Percentiles rank a stretch among this genome's conserved stretches.
phyloP scores from a whole-genome alignment of 2,888 invertebrate genomes.

The Tillus elongatus region DNA sequence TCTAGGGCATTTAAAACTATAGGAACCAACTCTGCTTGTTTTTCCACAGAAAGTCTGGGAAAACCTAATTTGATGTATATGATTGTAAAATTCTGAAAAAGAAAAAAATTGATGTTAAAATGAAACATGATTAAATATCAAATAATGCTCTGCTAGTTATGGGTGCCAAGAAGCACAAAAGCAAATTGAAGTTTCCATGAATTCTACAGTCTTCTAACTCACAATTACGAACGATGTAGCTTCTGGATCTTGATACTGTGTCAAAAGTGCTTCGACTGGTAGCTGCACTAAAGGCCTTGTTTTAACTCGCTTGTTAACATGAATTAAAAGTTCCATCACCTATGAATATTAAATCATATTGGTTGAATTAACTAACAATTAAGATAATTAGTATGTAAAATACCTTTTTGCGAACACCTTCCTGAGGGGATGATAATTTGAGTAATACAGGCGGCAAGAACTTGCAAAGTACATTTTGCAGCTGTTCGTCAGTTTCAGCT shows the following conservation, averaged over 20 bases:
- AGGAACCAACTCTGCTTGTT: slow-evolving; percentile 68
- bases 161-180: no score
- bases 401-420: slow-evolving; percentile 58
- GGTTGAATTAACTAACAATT: no score
- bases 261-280: slow-evolving; percentile 73
- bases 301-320: slow-evolving; percentile 83
- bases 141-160: no score
- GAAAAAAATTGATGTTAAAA: no score
- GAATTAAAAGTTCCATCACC: slow-evolving; percentile 87
- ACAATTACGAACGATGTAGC: slow-evolving; percentile 73
- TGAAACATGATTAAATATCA: no score
- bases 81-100: slow-evolving; percentile 79
- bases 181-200: no score
- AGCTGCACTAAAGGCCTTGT: slow-evolving; percentile 74
- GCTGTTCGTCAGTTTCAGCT: slow-evolving; percentile 81
- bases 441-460: slow-evolving; percentile 82
- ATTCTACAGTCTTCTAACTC: slow-evolving; percentile 40
- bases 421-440: slow-evolving; percentile 81
- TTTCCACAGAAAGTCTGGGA: slow-evolving; percentile 65
- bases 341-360: no score
- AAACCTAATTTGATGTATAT: slow-evolving; percentile 90
- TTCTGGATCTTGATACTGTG: slow-evolving; percentile 68
- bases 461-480: slow-evolving; percentile 70
- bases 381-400: no score
- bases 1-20: slow-evolving; percentile 67